phyloP scores from a whole-genome alignment of 2,113 vertebrate genomes.

The Megaleporinus macrocephalus region DNA sequence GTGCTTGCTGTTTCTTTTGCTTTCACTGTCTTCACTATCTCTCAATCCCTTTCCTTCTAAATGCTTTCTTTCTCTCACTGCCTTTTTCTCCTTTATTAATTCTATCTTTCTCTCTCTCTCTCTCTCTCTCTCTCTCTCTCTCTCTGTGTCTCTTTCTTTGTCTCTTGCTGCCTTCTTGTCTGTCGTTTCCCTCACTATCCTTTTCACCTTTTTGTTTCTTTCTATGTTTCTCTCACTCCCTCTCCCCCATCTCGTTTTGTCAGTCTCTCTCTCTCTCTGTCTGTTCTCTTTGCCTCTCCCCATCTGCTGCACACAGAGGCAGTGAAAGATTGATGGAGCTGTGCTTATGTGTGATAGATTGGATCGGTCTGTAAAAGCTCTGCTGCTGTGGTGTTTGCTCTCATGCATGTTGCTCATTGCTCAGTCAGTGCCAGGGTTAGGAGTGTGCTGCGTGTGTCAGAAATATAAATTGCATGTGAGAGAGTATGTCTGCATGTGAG shows the following conservation, averaged over 20 bases:
- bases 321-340: not conserved
- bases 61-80: conserved; percentile 61
- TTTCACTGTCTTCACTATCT: no score
- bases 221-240: not conserved
- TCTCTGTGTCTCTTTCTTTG: conserved; percentile 8
- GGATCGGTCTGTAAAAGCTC: not conserved
- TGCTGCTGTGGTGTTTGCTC: not conserved
- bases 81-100: not conserved
- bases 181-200: conserved; percentile 59
- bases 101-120: conserved; percentile 22
- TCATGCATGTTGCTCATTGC: not conserved
- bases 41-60: conserved; percentile 50
- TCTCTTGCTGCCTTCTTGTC: conserved; percentile 44
- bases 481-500: no score
- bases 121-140: conserved; percentile 47
- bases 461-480: no score
- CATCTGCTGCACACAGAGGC: not conserved
- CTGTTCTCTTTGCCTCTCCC: not conserved
- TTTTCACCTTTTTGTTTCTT: no score
- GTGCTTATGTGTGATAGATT: not conserved
- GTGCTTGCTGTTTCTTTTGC: no score
- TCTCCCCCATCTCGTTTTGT: not conserved
- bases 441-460: no score
- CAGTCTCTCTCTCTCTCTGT: not conserved
- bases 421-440: not conserved